These are phyloP conservation scores for Camponotus pennsylvanicus DNA, from an alignment of 1,140 invertebrate species.

Conservation along the genomic window DNA sequence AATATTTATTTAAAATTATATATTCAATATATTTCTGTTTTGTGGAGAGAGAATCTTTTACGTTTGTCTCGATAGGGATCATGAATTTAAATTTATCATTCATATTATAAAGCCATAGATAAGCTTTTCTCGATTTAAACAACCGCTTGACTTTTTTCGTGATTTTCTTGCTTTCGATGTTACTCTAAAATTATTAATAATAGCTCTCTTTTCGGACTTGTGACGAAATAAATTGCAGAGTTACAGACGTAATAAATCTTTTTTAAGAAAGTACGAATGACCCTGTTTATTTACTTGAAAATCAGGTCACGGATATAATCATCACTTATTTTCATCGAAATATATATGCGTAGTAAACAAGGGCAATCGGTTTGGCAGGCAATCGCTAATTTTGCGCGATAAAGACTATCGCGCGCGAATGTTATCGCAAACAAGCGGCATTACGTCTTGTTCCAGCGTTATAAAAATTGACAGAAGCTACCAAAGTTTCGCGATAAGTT, in stretches of 20 bases:
- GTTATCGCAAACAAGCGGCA: conserved; percentile 8
- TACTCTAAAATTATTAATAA: neutral
- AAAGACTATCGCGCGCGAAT: conserved; percentile 66
- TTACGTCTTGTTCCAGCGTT: neutral
- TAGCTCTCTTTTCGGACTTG: neutral
- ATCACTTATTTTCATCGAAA: conserved; percentile 71
- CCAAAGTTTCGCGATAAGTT: conserved; percentile 50
- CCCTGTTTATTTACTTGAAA: conserved; percentile 77
- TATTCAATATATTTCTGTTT: neutral
- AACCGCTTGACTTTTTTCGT: too few species aligned
- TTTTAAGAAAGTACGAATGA: conserved; percentile 52
- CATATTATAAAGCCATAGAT: too few species aligned
- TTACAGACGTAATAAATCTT: neutral
- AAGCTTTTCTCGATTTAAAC: too few species aligned
- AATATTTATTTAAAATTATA: too few species aligned
- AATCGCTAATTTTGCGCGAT: conserved; percentile 74
- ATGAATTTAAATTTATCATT: too few species aligned
- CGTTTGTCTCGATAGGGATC: neutral
- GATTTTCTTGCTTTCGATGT: neutral
- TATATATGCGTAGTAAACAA: conserved; percentile 82
- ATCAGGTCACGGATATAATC: conserved; percentile 75
- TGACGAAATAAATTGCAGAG: neutral
- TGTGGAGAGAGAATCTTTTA: neutral
- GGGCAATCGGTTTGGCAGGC: conserved; percentile 73
- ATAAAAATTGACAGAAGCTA: conserved; percentile 27